Base-by-base conservation (phyloP, 2,888 invertebrate genomes). In the Caenorhabditis virilis region DNA sequence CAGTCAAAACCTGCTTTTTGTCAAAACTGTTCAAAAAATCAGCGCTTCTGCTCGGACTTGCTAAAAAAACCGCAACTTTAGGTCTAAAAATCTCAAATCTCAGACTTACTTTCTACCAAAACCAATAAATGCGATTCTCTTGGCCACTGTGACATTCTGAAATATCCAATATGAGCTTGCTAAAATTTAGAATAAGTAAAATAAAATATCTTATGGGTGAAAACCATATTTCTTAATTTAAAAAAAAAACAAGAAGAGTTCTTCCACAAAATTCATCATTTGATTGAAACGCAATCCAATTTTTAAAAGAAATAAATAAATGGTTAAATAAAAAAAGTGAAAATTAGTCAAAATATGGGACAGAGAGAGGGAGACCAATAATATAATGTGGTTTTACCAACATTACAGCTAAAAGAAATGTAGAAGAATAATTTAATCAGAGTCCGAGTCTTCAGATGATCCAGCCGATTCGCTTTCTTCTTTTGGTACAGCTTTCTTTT, bases 401-500 rank as follows among this genome's bases (percentile, higher is more conserved):
- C n/a, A n/a, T n/a, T n/a, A n/a, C n/a, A n/a, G n/a, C n/a, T n/a
- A n/a, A n/a, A n/a, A n/a, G n/a, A n/a, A n/a, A n/a, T n/a, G n/a
- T n/a, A n/a, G n/a, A n/a, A n/a, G n/a, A n/a, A n/a, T n/a, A 42
- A 23, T 45, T 30, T 45, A 45, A 49, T 49, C 49, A 1, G 38
- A 49, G 22, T 55, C 64, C 1, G 54, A 51, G 13, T 52, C 64
- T 15, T 38, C 39, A 2, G 38, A 36, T 9, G 9, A 13, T 11
- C 35, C 35, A 9, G n/a, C 13, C 4, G 30, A 30, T 18, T 52
- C 43, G 7, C 6, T 7, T 38, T 38, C 33, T 5, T 65, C 64
- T 22, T 51, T 50, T 33, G 58, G 54, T 25, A 55, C 50, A 18
- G 56, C 46, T 20, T 51, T 58, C 58, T 64, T 64, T 46, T 65